These are phyloP conservation scores for Tenthredo scrophulariae DNA, from an alignment of 2,888 invertebrate genomes.

Conservation along the genomic window DNA sequence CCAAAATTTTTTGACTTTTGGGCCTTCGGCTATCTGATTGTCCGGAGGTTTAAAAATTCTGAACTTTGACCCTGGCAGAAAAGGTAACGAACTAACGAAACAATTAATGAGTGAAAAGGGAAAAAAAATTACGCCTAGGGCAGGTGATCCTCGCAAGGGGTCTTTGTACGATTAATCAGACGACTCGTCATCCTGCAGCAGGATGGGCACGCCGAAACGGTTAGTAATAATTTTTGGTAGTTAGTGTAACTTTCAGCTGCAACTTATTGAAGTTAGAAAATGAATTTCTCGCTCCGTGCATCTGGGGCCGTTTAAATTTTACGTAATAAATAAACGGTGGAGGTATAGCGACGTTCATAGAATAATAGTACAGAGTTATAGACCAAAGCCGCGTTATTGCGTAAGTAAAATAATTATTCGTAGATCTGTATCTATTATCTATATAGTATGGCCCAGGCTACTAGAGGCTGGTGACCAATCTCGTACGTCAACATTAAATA, in stretches of 20 bases:
- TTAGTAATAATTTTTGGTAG: neutral
- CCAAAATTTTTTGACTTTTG: no score
- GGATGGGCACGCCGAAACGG: conserved; percentile 31
- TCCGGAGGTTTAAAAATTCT: no score
- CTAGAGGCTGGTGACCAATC: neutral
- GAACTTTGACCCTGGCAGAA: neutral
- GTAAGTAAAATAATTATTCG: neutral
- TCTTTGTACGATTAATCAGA: conserved; percentile 43
- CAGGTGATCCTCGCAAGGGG: conserved; percentile 45
- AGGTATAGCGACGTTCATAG: neutral
- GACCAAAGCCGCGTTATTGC: neutral
- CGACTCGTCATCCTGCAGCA: conserved; percentile 43
- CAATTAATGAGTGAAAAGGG: neutral
- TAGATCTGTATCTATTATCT: conserved; percentile 9
- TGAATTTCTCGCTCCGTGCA: conserved; percentile 38
- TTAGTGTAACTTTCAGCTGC: conserved; percentile 35
- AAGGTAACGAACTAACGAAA: neutral
- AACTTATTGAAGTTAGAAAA: neutral
- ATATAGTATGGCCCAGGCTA: neutral
- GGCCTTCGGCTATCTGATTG: no score
- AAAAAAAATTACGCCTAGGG: neutral
- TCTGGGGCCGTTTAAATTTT: neutral
- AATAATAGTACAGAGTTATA: no score
- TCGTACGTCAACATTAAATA: neutral
- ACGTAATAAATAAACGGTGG: neutral